phyloP scores from a whole-genome alignment of 2,888 invertebrate genomes.

The Diploptera punctata region DNA sequence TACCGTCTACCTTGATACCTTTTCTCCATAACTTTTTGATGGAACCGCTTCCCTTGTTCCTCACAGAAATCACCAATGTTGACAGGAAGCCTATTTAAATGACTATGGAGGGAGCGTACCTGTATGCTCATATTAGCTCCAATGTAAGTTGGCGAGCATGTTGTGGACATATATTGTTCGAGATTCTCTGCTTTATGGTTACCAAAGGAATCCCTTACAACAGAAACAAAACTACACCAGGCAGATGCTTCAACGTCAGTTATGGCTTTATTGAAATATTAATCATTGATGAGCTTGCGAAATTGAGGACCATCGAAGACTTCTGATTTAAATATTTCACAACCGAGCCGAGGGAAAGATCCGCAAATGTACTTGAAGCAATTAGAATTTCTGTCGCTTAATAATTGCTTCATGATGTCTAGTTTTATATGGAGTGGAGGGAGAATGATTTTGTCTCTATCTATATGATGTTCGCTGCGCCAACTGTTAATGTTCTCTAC shows the following conservation, averaged over 20 bases:
- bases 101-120: neutral
- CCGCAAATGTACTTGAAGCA: conserved; percentile 11
- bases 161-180: neutral
- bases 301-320: conserved; percentile 4
- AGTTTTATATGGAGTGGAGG: neutral
- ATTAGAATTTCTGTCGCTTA: neutral
- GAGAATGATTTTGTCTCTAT: neutral
- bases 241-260: neutral
- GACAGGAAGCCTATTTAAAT: neutral
- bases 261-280: neutral
- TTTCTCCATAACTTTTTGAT: conserved; percentile 11
- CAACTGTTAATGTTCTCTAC: conserved; percentile 24
- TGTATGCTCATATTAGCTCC: conserved; percentile 1
- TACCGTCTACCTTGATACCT: conserved; percentile 1
- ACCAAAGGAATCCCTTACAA: neutral
- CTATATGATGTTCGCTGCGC: neutral
- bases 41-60: conserved; percentile 5
- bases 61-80: neutral
- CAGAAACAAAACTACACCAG: neutral
- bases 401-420: conserved; percentile 11
- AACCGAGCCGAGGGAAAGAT: neutral
- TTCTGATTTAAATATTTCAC: neutral
- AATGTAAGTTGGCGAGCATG: neutral
- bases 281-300: neutral
- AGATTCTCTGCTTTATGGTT: neutral